These are phyloP conservation scores for Lampris megalopsis DNA, from an alignment of 2,113 vertebrate species.

Conservation along the genomic window DNA sequence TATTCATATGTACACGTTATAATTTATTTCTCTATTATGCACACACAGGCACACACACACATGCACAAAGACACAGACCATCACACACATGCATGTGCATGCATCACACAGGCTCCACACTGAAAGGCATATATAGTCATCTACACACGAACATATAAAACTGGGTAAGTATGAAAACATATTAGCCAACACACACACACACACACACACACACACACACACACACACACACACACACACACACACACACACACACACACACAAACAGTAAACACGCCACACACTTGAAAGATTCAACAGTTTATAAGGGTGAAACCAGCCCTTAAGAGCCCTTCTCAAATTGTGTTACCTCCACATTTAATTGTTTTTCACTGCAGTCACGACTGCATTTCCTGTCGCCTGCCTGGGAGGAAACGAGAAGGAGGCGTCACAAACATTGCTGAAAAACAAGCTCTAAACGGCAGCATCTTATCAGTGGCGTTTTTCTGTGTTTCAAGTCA, in stretches of 20 bases:
- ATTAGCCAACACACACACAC: neutral
- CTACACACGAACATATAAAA: neutral
- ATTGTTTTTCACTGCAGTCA: slow-evolving; percentile 28
- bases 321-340: neutral
- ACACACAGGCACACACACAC: neutral
- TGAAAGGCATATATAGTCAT: neutral
- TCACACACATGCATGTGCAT: no score
- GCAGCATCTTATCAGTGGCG: neutral
- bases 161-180: neutral
- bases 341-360: neutral
- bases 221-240: slow-evolving; percentile 6
- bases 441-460: neutral
- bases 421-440: neutral
- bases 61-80: neutral
- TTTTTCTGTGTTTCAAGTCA: slow-evolving; percentile 5
- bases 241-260: neutral
- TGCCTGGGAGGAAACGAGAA: neutral
- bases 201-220: slow-evolving; percentile 3
- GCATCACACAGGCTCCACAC: no score
- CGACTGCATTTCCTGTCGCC: neutral
- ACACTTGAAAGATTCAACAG: neutral
- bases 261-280: neutral
- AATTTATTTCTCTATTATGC: no score
- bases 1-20: no score
- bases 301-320: neutral